Conservation (phyloP, 1,140 invertebrate genomes). For the Coptotermes formosanus region DNA sequence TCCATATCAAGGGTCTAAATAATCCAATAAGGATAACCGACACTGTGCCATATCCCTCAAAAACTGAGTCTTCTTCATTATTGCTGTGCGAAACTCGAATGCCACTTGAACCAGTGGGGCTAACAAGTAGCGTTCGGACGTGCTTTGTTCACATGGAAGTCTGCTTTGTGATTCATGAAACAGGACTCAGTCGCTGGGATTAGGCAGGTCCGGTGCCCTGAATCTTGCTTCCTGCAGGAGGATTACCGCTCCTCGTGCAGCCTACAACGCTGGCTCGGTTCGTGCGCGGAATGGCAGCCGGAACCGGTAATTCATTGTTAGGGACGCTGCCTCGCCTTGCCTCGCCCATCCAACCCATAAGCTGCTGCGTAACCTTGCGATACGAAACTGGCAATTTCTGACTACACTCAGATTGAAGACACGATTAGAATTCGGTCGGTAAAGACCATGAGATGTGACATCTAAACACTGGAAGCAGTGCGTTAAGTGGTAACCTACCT, state of each 20-base stretch:
- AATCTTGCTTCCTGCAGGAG: background rate
- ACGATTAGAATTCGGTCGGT: background rate
- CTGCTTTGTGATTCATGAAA: too few relatives aligned
- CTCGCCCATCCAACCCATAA: background rate
- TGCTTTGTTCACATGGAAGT: too few relatives aligned
- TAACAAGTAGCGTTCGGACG: too few relatives aligned
- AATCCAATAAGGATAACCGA: too few relatives aligned
- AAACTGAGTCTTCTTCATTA: too few relatives aligned
- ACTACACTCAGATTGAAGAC: background rate
- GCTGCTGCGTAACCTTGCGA: background rate
- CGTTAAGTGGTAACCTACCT: background rate
- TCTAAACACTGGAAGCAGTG: background rate
- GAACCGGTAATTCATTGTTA: conserved; percentile 11
- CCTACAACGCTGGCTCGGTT: background rate
- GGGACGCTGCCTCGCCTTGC: background rate
- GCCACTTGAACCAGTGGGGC: too few relatives aligned
- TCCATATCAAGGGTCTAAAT: too few relatives aligned
- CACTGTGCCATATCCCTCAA: too few relatives aligned
- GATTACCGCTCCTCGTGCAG: background rate
- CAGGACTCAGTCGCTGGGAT: background rate
- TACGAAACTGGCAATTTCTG: background rate
- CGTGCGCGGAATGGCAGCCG: background rate
- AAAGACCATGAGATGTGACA: background rate
- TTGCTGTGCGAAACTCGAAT: too few relatives aligned
- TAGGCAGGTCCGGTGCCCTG: background rate